phyloP scores from a whole-genome alignment of 2,113 vertebrate genomes.

The Pardalotus punctatus region DNA sequence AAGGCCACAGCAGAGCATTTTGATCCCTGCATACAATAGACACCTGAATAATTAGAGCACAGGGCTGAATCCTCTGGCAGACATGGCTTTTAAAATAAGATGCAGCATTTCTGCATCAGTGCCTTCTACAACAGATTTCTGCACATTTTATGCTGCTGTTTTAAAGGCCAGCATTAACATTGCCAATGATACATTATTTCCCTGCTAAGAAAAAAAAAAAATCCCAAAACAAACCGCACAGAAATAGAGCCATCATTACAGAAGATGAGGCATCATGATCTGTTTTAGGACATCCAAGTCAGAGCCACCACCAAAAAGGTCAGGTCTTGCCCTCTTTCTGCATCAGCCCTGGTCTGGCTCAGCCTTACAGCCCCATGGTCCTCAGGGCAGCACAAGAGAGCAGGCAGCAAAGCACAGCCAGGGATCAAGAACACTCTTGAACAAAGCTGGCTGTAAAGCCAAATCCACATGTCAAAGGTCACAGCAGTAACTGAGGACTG shows the following conservation, averaged over 20 bases:
- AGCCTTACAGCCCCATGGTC: not conserved
- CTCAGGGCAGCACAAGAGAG: not conserved
- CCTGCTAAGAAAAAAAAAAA: not conserved
- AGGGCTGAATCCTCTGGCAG: not conserved
- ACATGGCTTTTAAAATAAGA: not conserved
- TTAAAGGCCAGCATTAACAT: not conserved
- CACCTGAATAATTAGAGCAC: not conserved
- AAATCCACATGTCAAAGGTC: not conserved
- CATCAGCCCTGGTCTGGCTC: not conserved
- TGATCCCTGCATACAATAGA: not conserved
- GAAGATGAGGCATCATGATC: not conserved
- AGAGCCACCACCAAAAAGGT: not conserved
- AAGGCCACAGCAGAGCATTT: not conserved
- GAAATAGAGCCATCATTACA: not conserved
- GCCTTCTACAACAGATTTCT: not conserved
- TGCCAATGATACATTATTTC: not conserved
- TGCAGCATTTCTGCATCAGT: not conserved
- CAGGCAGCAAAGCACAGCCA: not conserved
- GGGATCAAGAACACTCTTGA: not conserved
- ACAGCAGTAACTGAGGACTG: not conserved
- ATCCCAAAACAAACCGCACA: not conserved
- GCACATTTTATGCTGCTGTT: not conserved
- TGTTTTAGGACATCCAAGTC: not conserved
- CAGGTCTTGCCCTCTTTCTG: not conserved
- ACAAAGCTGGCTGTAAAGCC: not conserved